Percentiles rank a stretch among this genome's conserved stretches.
phyloP scores from a whole-genome alignment of 2,888 invertebrate species.

The Pediacus dermestoides region DNA sequence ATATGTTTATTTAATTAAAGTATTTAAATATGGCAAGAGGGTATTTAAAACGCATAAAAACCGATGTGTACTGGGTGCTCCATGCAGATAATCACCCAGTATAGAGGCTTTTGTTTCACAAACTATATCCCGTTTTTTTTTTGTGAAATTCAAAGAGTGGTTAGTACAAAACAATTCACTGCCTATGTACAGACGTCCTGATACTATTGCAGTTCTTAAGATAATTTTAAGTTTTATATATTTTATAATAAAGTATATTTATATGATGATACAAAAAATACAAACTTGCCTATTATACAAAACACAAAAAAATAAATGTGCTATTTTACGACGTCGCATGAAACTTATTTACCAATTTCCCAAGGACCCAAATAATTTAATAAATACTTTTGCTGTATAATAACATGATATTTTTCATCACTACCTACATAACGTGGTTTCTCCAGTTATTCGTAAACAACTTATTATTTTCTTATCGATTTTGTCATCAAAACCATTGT shows the following conservation, averaged over 20 bases:
- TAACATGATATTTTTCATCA: too few relatives aligned
- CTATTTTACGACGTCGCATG: too few relatives aligned
- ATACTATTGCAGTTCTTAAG: constrained; percentile 22
- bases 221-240: constrained; percentile 27
- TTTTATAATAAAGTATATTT: constrained; percentile 21
- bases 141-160: constrained; percentile 35
- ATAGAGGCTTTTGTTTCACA: constrained; percentile 8
- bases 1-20: constrained; percentile 23
- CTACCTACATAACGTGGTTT: too few relatives aligned
- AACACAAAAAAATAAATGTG: too few relatives aligned
- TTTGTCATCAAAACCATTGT: too few relatives aligned
- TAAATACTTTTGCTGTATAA: too few relatives aligned
- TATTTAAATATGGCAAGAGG: constrained; percentile 33
- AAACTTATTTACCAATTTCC: too few relatives aligned
- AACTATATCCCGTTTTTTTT: constrained; percentile 9
- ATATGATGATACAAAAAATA: too few relatives aligned
- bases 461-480: too few relatives aligned
- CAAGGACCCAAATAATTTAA: too few relatives aligned
- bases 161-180: constrained; percentile 40
- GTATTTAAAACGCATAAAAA: constrained; percentile 31
- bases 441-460: too few relatives aligned
- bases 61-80: constrained; percentile 30
- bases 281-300: constrained; percentile 2
- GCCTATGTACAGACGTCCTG: constrained; percentile 29
- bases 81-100: constrained; percentile 14